Base-by-base conservation (phyloP, 2,797 vertebrate species). In the Sebastes cheni region DNA sequence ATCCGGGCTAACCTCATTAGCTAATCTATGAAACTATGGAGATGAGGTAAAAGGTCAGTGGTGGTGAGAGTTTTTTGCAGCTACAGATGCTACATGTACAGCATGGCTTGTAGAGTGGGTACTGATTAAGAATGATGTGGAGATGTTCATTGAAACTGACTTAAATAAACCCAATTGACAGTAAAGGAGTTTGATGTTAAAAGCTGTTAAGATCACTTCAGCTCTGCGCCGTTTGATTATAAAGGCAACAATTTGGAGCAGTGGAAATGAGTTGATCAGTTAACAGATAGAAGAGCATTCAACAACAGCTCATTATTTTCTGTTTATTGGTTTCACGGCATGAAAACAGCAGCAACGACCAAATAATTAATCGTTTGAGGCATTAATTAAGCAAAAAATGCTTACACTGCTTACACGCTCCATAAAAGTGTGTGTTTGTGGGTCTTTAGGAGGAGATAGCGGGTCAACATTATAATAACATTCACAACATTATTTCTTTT, bases 1-100 rank as follows among this genome's bases (percentile, higher is more conserved):
- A 70, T 72, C 32, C 65, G 8, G 9, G 14, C 70, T 86, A 79
- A 89, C 87, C 88, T 90, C 68, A 67, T 84, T 50, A 54, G 59
- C 59, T 59, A 61, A 83, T 72, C 83, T 50, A 59, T 61, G 61
- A 72, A 58, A 52, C 65, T 39, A 32, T 67, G 70, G 34, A 62
- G 55, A 74, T 55, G 36, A 77, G 75, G 60, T 83, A 7, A 83
- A 59, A 82, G 76, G 84, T 76, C 72, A 82, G 29, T 1, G 22
- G 29, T 65, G 34, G 29, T 2, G 9, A 68, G 70, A 34, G 50
- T 60, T 67, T 67, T 67, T 59, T 11, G 25, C 60, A 52, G 27
- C 54, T 60, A 34, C n/a, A 52, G 30, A 72, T 59, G 42, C 67
- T 55, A 18, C 16, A 36, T 2, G 23, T 22, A 13, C 52, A 46